Evolutionary conservation across 2,113 vertebrate genomes (phyloP), one percentile per base, ranked within the genome.

Genomic region (Balaenoptera acutorostrata): DNA sequence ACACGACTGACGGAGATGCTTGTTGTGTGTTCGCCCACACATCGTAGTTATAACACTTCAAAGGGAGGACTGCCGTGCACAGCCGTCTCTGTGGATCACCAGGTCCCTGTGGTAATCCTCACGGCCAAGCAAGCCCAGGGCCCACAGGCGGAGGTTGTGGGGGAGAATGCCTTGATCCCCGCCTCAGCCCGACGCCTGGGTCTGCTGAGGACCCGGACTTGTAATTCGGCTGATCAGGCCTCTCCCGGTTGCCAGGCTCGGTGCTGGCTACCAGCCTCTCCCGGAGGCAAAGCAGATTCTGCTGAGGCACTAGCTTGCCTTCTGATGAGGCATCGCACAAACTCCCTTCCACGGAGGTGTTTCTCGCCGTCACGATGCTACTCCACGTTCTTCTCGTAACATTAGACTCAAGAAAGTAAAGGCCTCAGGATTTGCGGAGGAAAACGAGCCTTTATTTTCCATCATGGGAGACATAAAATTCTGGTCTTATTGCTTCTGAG

Each of bases 401-500:
- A 75, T 44, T 92, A 36, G 9, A 87, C 9, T 57, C 39, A 96
- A 86, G 46, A 91, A 63, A 69, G 88, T 96, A 97, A 64, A 84
- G 31, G 83, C 94, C 94, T 75, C 75, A 29, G 82, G 72, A 88
- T 80, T 89, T 97, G 3, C 86, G 81, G 55, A 77, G 91, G 46
- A 96, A 96, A 93, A 61, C 64, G 3, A 97, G 7, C 9, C 23
- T 85, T 87, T 57, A 69, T 92, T 93, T 90, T 88, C 17, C 59
- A 95, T 80, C 90, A 49, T 77, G 59, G 61, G 93, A 74, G 13
- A 75, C 80, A 96, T 93, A 92, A 97, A 93, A 21, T 44, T 52
- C 36, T 96, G 64, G 89, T 92, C 91, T 98, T 96, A 96, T 64
- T 83, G 95, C 41, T 93, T 92, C 71, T 86, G 88, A 97, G 82